phyloP scores from a whole-genome alignment of 2,113 vertebrate species.

The Neopipo cinnamomea region DNA sequence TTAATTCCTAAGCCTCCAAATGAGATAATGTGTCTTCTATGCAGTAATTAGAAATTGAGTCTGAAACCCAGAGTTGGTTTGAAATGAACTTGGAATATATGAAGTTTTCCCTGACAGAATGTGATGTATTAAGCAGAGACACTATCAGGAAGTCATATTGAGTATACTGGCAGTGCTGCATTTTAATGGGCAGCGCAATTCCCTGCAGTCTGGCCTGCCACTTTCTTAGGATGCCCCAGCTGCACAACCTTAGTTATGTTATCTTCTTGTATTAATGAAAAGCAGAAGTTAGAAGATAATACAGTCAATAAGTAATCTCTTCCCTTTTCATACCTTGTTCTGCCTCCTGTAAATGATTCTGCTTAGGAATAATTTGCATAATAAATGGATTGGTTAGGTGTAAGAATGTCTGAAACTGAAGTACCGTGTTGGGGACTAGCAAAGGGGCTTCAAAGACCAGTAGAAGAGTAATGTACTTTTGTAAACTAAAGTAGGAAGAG shows the following conservation, averaged over 20 bases:
- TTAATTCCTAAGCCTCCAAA: background rate
- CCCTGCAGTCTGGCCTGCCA: background rate
- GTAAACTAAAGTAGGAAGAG: background rate
- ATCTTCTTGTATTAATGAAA: background rate
- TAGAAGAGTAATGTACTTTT: background rate
- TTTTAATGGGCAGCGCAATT: background rate
- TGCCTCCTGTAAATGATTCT: background rate
- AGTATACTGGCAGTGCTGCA: background rate
- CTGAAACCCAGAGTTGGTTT: background rate
- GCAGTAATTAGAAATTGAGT: background rate
- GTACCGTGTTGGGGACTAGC: rapidly evolving
- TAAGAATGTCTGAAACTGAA: background rate
- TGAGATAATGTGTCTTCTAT: background rate
- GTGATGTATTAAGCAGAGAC: background rate
- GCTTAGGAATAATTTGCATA: background rate
- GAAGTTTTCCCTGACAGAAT: background rate
- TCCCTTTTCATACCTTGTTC: background rate
- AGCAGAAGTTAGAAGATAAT: background rate
- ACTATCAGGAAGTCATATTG: background rate
- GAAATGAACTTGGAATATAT: background rate
- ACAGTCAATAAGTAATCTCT: background rate
- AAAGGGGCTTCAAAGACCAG: background rate
- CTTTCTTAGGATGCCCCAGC: background rate
- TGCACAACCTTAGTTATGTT: background rate
- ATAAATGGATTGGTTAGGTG: background rate